These are phyloP conservation scores for Anastrepha obliqua DNA, from an alignment of 1,140 invertebrate genomes.

Conservation along the genomic window DNA sequence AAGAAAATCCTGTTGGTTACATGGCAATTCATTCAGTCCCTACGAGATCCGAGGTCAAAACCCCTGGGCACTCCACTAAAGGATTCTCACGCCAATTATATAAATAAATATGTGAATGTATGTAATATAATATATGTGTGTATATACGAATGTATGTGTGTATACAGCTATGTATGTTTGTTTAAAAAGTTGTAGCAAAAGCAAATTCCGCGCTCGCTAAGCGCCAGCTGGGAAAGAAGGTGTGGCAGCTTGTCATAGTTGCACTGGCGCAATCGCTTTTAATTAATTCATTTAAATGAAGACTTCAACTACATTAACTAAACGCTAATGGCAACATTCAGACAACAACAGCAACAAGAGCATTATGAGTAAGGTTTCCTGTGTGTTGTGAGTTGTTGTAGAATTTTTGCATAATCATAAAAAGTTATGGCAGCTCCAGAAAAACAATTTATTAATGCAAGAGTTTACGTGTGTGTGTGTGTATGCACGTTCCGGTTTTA, in stretches of 20 bases:
- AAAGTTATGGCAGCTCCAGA: conserved; percentile 24
- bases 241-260: conserved; percentile 22
- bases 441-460: background rate
- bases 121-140: too few relatives aligned
- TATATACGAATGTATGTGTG: too few relatives aligned
- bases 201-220: background rate
- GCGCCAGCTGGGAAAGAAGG: background rate
- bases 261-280: background rate
- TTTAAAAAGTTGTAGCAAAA: background rate
- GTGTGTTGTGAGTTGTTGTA: background rate
- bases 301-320: conserved; percentile 29
- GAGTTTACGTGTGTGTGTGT: background rate
- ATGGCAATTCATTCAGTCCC: too few relatives aligned
- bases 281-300: conserved; percentile 50
- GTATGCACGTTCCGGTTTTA: background rate
- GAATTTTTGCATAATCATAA: conserved; percentile 30
- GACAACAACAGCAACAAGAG: background rate
- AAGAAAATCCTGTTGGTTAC: too few relatives aligned
- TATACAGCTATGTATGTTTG: too few relatives aligned
- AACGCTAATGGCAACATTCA: conserved; percentile 35
- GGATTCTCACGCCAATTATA: too few relatives aligned
- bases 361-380: background rate
- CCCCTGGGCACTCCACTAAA: too few relatives aligned
- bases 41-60: too few relatives aligned
- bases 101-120: too few relatives aligned